Percentiles rank a stretch among this genome's conserved stretches.
phyloP scores from a whole-genome alignment of 2,888 invertebrate species.

The Embidobia sp. region DNA sequence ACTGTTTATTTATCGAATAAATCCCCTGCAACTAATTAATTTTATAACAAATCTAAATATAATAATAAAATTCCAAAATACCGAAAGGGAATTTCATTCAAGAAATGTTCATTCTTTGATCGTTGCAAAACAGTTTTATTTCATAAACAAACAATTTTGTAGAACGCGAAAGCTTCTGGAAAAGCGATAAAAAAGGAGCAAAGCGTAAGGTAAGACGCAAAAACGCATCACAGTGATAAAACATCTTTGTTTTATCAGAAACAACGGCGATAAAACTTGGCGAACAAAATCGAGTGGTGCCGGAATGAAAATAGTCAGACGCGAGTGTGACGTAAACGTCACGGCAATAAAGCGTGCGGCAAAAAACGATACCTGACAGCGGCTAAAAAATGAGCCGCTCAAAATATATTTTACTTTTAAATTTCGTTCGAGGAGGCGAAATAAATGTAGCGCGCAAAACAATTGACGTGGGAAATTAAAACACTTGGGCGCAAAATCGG shows the following conservation, averaged over 20 bases:
- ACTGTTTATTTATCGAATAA: no score
- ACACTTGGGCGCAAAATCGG: slow-evolving; percentile 4
- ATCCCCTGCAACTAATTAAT: no score
- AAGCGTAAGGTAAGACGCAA: slow-evolving; percentile 14
- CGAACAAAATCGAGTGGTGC: slow-evolving; percentile 46
- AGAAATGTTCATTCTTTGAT: no score
- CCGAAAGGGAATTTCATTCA: no score
- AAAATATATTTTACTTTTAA: slow-evolving; percentile 22
- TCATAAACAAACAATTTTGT: neutral
- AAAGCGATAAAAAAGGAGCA: neutral
- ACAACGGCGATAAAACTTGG: slow-evolving; percentile 56
- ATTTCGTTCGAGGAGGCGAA: slow-evolving; percentile 12
- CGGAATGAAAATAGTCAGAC: slow-evolving; percentile 56
- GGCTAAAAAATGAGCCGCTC: slow-evolving; percentile 32
- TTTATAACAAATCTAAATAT: no score
- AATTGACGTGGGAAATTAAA: slow-evolving; percentile 54
- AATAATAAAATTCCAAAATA: no score
- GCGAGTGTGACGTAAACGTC: slow-evolving; percentile 43
- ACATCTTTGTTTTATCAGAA: slow-evolving; percentile 54
- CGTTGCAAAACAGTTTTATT: no score
- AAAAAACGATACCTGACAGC: slow-evolving; percentile 32
- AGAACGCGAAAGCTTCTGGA: neutral
- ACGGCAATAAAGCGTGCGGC: slow-evolving; percentile 23
- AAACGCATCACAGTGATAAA: slow-evolving; percentile 27
- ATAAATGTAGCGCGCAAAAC: slow-evolving; percentile 19